Percentiles rank a stretch among this genome's conserved stretches.
Conservation (phyloP, 2,888 invertebrate species). For the Drosophila pseudotakahashii region DNA sequence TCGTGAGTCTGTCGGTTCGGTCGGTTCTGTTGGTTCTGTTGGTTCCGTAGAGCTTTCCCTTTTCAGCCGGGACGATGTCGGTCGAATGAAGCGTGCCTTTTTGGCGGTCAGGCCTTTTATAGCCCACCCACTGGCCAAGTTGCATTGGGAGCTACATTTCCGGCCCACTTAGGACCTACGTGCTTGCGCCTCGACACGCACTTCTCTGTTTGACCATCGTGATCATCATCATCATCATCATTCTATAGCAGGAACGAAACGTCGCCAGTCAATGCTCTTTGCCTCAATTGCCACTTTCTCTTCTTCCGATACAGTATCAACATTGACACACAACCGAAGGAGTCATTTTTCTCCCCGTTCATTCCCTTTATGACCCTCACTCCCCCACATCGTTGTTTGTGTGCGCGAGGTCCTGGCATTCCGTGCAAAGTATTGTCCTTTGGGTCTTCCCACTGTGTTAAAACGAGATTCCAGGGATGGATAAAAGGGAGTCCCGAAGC, state of each 20-base stretch:
- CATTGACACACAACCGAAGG: conserved; percentile 51
- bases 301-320: conserved; percentile 37
- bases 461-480: conserved; percentile 27
- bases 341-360: conserved; percentile 55
- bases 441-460: conserved; percentile 31
- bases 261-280: conserved; percentile 35
- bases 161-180: conserved; percentile 42
- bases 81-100: conserved; percentile 43
- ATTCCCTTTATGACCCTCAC: conserved; percentile 28
- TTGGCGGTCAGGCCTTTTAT: conserved; percentile 44
- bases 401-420: conserved; percentile 49
- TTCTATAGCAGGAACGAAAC: background rate
- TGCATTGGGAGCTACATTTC: conserved; percentile 28
- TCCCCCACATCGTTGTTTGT: background rate
- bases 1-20: conserved; percentile 36
- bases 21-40: conserved; percentile 17
- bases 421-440: conserved; percentile 57
- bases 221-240: conserved; percentile 23
- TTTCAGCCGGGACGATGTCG: conserved; percentile 25
- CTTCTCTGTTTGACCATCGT: conserved; percentile 39
- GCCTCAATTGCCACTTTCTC: conserved; percentile 8
- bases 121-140: conserved; percentile 22
- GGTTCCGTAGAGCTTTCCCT: conserved; percentile 29
- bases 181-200: conserved; percentile 47
- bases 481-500: background rate